Evolutionary conservation across 1,140 invertebrate genomes (phyloP).

Genomic region (Brachionus angularis): DNA sequence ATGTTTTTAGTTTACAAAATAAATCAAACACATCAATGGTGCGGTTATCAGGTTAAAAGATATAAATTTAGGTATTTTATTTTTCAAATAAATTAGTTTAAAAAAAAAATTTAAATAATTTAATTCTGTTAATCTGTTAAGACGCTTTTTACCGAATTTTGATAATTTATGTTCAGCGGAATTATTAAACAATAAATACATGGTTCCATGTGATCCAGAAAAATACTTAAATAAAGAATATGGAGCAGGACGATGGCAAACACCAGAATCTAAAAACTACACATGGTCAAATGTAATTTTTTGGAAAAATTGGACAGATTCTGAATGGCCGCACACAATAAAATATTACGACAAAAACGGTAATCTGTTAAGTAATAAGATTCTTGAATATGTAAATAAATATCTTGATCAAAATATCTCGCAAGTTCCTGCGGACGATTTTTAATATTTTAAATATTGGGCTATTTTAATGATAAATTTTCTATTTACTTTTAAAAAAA

Average conservation of each 20-base stretch:
- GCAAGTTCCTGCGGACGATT: not conserved
- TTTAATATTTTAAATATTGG: too few species aligned
- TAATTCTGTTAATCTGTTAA: not conserved
- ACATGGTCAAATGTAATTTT: conserved; percentile 28
- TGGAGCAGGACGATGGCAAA: conserved; percentile 1
- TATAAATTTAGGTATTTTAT: conserved; percentile 26
- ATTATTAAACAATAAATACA: conserved; percentile 25
- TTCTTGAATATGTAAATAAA: conserved; percentile 18
- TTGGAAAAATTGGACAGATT: conserved; percentile 20
- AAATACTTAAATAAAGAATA: conserved; percentile 30
- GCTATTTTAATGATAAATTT: too few species aligned
- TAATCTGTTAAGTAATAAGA: not conserved
- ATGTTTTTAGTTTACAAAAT: conserved; percentile 22
- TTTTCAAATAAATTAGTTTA: too few species aligned
- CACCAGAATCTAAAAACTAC: conserved; percentile 15
- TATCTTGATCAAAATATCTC: conserved; percentile 4
- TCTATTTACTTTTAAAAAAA: too few species aligned
- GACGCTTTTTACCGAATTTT: conserved; percentile 28
- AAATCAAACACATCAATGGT: conserved; percentile 16
- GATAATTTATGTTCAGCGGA: conserved; percentile 24
- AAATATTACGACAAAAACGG: conserved; percentile 21
- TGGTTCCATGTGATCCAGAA: conserved; percentile 26
- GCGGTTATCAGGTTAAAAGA: conserved; percentile 39
- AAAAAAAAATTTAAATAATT: too few species aligned
- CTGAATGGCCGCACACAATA: conserved; percentile 1